Conservation (phyloP, 2,113 vertebrate genomes). For the Microcebus tavaratra region DNA sequence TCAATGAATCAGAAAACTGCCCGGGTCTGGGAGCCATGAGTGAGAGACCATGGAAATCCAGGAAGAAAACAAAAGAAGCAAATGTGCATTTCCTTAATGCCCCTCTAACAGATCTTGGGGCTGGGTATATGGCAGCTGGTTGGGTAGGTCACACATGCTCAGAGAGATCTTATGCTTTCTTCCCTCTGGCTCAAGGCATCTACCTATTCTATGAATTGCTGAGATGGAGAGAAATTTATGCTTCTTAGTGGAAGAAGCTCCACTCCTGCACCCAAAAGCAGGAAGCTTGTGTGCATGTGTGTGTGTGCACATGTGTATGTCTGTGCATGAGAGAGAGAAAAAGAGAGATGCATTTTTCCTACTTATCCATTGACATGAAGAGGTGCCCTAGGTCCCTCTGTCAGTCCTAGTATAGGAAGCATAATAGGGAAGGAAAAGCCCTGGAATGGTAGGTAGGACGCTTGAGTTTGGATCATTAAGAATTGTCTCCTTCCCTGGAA, state of each 20-base stretch:
- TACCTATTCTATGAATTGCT: background rate
- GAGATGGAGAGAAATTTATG: background rate
- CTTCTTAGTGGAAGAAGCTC: background rate
- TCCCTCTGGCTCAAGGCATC: background rate
- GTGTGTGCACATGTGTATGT: background rate
- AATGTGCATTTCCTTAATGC: conserved; percentile 65
- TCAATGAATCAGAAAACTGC: conserved; percentile 80
- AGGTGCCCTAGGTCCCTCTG: fast-evolving
- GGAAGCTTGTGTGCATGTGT: background rate
- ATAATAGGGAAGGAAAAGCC: background rate
- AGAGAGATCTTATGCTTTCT: background rate
- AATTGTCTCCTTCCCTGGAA: background rate
- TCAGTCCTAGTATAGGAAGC: background rate
- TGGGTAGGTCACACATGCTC: background rate
- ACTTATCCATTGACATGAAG: background rate
- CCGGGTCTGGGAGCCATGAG: conserved; percentile 49
- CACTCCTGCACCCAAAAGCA: background rate
- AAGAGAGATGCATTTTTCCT: background rate
- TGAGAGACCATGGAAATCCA: conserved; percentile 67
- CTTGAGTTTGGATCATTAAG: background rate
- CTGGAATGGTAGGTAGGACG: background rate
- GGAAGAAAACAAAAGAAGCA: conserved; percentile 75
- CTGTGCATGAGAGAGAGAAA: background rate
- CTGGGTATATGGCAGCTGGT: fast-evolving
- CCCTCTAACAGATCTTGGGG: background rate